phyloP scores from a whole-genome alignment of 2,888 invertebrate species.

The Neoitamus cyanurus region DNA sequence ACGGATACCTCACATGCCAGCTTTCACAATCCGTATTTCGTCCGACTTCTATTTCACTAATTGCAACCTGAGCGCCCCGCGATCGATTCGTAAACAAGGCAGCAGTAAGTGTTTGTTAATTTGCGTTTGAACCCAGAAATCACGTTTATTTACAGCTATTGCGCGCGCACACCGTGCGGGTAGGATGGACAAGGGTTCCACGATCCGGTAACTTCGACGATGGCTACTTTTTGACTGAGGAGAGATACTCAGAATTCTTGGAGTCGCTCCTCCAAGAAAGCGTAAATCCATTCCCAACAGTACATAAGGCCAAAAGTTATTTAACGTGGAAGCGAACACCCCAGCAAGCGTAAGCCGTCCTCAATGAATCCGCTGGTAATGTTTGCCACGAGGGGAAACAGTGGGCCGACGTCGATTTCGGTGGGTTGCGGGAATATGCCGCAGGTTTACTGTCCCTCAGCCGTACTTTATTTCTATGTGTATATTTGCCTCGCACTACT shows the following conservation, averaged over 20 bases:
- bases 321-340: not conserved
- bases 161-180: constrained; percentile 14
- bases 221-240: constrained; percentile 30
- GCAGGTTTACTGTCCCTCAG: not conserved
- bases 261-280: constrained; percentile 14
- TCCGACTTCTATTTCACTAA: not conserved
- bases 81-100: constrained; percentile 23
- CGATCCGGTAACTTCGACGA: not conserved
- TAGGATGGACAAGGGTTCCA: not conserved
- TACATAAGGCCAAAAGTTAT: constrained; percentile 26
- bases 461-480: not conserved
- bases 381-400: not conserved
- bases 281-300: not conserved
- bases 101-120: not conserved
- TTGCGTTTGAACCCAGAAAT: constrained; percentile 6
- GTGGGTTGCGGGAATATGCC: constrained; percentile 3
- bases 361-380: not conserved
- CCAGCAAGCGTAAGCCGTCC: not conserved
- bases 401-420: not conserved
- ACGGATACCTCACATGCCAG: not conserved
- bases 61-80: not conserved
- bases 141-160: constrained; percentile 29
- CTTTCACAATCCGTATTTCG: not conserved
- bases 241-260: not conserved
- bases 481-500: not conserved